phyloP scores from a whole-genome alignment of 2,888 invertebrate species.

The Deroplatys truncata region DNA sequence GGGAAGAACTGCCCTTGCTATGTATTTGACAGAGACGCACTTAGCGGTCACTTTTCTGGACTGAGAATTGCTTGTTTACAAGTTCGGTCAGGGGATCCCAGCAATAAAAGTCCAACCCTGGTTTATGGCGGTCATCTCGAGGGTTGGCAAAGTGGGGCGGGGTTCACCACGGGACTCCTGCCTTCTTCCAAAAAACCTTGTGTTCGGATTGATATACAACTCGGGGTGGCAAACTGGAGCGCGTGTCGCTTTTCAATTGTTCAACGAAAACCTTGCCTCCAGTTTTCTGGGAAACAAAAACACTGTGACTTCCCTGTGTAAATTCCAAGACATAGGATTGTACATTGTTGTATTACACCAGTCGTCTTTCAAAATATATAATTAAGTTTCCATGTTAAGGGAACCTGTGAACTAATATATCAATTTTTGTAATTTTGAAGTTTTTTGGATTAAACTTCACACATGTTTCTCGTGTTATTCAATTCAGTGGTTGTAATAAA shows the following conservation, averaged over 20 bases:
- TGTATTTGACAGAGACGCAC: background rate
- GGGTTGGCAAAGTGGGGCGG: background rate
- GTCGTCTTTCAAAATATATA: no score
- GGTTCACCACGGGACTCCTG: background rate
- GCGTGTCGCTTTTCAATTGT: background rate
- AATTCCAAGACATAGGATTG: background rate
- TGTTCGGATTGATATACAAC: background rate
- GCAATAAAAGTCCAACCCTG: background rate
- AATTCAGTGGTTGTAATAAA: no score
- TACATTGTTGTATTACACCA: no score
- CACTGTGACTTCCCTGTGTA: background rate
- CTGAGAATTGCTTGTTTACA: constrained; percentile 12
- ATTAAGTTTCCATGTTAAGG: no score
- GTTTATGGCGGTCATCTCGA: background rate
- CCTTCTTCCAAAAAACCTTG: background rate
- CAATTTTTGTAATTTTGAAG: no score
- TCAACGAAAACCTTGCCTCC: no score
- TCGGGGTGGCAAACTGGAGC: background rate
- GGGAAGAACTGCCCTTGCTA: background rate
- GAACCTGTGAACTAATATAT: no score
- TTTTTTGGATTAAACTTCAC: no score
- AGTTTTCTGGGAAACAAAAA: background rate
- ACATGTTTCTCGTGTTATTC: no score
- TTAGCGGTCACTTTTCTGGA: constrained; percentile 6
- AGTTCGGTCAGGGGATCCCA: background rate